Evolutionary conservation across 2,113 vertebrate genomes (phyloP).

Genomic region (Stigmatopora argus): DNA sequence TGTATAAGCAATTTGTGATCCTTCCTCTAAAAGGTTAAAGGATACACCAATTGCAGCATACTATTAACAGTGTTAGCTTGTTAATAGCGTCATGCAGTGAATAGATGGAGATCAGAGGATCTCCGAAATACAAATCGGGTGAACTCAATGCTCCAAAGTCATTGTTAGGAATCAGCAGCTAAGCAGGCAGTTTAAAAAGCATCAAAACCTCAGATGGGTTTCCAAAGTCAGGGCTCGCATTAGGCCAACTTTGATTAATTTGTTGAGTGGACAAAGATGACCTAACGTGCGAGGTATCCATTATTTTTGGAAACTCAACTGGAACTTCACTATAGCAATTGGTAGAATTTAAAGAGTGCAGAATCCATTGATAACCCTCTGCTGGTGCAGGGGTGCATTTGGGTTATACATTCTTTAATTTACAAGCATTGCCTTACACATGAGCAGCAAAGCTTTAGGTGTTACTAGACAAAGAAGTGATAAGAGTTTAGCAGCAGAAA

Average conservation of each 20-base stretch:
- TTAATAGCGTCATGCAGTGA: background rate
- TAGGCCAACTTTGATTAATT: slow-evolving; percentile 16
- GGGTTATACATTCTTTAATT: slow-evolving; percentile 59
- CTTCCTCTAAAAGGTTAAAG: slow-evolving; percentile 7
- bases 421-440: slow-evolving; percentile 37
- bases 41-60: background rate
- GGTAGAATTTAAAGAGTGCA: slow-evolving; percentile 50
- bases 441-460: slow-evolving; percentile 22
- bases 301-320: slow-evolving; percentile 29
- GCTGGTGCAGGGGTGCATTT: slow-evolving; percentile 6
- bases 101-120: background rate
- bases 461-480: slow-evolving; percentile 25
- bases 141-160: background rate
- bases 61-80: background rate
- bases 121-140: background rate
- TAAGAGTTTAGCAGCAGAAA: slow-evolving; percentile 44
- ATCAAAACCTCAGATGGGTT: slow-evolving; percentile 14
- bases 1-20: slow-evolving; percentile 12
- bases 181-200: slow-evolving; percentile 13
- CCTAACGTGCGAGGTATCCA: background rate
- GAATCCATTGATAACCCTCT: slow-evolving; percentile 43
- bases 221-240: slow-evolving; percentile 1
- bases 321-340: slow-evolving; percentile 11
- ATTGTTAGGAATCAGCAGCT: background rate
- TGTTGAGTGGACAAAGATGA: slow-evolving; percentile 11